A percentile compares a stretch with the other conserved stretches of the same genome.
Evolutionary conservation across 2,888 invertebrate species (phyloP).

Genomic region (Oxyteleia sp.): DNA sequence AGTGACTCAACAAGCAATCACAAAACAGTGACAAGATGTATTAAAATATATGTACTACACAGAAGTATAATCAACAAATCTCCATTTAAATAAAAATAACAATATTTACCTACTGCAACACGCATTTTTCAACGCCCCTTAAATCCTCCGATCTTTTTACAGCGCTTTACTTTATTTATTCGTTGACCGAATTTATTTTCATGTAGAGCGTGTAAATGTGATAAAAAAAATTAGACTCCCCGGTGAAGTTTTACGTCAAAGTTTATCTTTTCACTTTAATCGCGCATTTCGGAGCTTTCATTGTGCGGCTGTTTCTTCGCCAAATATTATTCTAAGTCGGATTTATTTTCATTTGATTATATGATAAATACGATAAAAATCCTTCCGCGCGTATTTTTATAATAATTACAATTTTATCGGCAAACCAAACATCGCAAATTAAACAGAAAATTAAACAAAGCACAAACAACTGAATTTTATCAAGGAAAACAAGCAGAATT

Average conservation of each 20-base stretch:
- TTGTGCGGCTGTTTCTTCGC: constrained; percentile 45
- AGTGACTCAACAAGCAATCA: too few species aligned
- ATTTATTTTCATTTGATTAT: constrained; percentile 57
- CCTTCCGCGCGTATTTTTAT: not conserved
- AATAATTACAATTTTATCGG: constrained; percentile 19
- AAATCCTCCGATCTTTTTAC: too few species aligned
- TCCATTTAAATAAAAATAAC: too few species aligned
- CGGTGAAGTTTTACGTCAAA: constrained; percentile 42
- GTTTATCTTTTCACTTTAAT: constrained; percentile 64
- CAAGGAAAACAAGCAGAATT: not conserved
- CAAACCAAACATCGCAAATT: constrained; percentile 16
- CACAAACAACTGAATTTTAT: not conserved
- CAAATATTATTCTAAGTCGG: constrained; percentile 65
- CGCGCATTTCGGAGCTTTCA: constrained; percentile 54
- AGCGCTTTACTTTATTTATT: constrained; percentile 28
- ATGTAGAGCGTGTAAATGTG: constrained; percentile 25
- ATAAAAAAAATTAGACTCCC: constrained; percentile 42
- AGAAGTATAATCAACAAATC: too few species aligned
- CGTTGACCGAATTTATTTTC: constrained; percentile 9
- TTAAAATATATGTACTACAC: too few species aligned
- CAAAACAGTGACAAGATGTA: too few species aligned
- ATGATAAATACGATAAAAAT: constrained; percentile 29
- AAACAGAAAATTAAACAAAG: not conserved
- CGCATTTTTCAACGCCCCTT: too few species aligned
- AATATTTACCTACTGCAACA: too few species aligned